These are phyloP conservation scores for Ecdyonurus torrentis DNA, from an alignment of 2,888 invertebrate genomes.

Conservation along the genomic window DNA sequence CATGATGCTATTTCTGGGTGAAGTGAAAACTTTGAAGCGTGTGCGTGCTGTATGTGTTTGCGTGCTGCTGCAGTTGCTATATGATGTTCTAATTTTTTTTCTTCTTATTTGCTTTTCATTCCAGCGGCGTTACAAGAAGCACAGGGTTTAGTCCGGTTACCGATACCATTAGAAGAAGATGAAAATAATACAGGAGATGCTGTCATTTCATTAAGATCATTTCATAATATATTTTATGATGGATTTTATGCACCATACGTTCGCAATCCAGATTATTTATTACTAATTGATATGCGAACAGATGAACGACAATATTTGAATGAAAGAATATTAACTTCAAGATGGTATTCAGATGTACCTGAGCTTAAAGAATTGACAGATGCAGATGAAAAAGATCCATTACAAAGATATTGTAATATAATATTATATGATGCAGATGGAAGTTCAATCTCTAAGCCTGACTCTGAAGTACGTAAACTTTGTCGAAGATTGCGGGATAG, in stretches of 20 bases:
- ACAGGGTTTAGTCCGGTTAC: neutral
- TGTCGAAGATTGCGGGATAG: slow-evolving; percentile 4
- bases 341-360: slow-evolving; percentile 15
- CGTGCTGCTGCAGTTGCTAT: neutral
- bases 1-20: neutral
- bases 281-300: slow-evolving; percentile 19
- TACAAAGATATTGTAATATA: slow-evolving; percentile 17
- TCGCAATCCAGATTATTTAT: slow-evolving; percentile 20
- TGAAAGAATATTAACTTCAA: slow-evolving; percentile 15
- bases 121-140: neutral
- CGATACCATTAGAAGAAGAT: neutral
- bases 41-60: neutral
- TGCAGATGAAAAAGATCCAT: neutral
- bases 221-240: slow-evolving; percentile 22
- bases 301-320: slow-evolving; percentile 14
- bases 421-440: slow-evolving; percentile 20
- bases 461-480: slow-evolving; percentile 10
- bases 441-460: slow-evolving; percentile 10
- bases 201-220: slow-evolving; percentile 4
- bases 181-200: neutral
- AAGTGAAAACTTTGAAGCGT: neutral
- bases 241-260: slow-evolving; percentile 21
- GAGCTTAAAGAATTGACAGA: slow-evolving; percentile 7
- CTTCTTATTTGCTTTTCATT: neutral
- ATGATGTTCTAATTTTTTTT: neutral